Conservation (phyloP, 2,797 vertebrate species). For the Saxicola maurus region DNA sequence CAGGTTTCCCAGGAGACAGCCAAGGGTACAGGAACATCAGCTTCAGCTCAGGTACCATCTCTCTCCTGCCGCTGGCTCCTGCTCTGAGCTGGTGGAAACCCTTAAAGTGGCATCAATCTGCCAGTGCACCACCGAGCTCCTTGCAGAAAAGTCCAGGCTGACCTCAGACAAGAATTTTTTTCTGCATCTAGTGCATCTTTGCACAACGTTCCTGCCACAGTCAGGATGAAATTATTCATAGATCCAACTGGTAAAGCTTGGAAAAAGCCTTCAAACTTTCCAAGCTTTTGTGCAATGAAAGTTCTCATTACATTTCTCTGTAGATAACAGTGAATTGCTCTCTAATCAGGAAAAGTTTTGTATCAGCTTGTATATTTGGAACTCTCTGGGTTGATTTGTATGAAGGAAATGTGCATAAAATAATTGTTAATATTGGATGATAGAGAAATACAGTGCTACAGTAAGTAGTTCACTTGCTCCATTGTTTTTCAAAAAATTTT, state of each 20-base stretch:
- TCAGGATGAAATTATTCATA: background rate
- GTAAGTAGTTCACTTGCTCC: background rate
- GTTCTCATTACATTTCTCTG: background rate
- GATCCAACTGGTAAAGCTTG: background rate
- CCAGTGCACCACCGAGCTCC: fast-evolving
- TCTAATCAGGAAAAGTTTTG: background rate
- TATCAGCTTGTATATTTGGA: background rate
- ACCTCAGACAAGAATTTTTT: background rate
- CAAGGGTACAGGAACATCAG: background rate
- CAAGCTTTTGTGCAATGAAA: background rate
- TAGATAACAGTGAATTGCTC: background rate
- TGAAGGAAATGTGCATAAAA: background rate
- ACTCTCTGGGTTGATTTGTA: background rate
- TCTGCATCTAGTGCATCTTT: background rate
- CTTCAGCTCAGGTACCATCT: background rate
- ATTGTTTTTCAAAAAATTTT: background rate
- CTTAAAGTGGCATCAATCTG: background rate
- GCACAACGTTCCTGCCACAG: background rate
- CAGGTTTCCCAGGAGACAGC: background rate
- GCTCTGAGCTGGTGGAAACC: fast-evolving
- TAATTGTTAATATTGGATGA: background rate
- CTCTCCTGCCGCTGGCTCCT: fast-evolving
- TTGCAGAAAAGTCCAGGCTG: background rate
- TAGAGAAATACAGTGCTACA: background rate
- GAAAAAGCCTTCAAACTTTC: background rate